Base-by-base conservation (phyloP, 2,888 invertebrate genomes). In the Drosophila subsilvestris region DNA sequence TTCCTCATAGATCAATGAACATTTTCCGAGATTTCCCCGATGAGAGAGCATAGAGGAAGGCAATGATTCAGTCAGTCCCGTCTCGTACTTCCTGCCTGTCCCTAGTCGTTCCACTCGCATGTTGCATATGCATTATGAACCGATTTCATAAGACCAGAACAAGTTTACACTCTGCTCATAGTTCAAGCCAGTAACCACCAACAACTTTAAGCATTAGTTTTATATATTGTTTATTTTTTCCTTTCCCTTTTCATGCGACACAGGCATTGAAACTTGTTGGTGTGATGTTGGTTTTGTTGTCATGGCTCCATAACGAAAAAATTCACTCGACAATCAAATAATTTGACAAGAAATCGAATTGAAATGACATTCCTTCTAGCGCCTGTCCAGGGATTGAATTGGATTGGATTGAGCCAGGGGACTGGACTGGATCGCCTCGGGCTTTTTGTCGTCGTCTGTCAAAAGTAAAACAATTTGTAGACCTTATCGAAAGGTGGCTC, bases 321-420 rank as follows among this genome's bases (percentile, higher is more conserved):
- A 78, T 58, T 76, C 86, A 83, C 86, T 86, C 79, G 59, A 86
- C 78, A 86, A 78, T 82, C 80, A 76, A 70, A 78, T 60, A 74
- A 75, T 80, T 73, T 72, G 73, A 72, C 65, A 59, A 77, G 56
- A 67, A 50, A 74, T 74, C 74, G 60, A 68, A 68, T 49, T 47
- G 50, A 66, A 86, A 63, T 77, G 75, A 80, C 86, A 82, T 83
- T 82, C 79, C 76, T 74, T 60, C 68, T 76, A 80, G 80, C 83
- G 80, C 80, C 83, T 83, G 82, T 43, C 67, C 55, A 68, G 61
- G 50, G 45, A 47, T 49, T 37, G 14, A 14, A 12, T 32, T 32
- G 29, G 29, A 29, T 10, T 29, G 27, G 27, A 29, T 29, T 12
- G 29, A 32, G 12, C 3, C 10, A 12, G 32, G 32, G 12, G 12